phyloP scores from a whole-genome alignment of 2,797 vertebrate species.

The Stomatorhinus walkeri region DNA sequence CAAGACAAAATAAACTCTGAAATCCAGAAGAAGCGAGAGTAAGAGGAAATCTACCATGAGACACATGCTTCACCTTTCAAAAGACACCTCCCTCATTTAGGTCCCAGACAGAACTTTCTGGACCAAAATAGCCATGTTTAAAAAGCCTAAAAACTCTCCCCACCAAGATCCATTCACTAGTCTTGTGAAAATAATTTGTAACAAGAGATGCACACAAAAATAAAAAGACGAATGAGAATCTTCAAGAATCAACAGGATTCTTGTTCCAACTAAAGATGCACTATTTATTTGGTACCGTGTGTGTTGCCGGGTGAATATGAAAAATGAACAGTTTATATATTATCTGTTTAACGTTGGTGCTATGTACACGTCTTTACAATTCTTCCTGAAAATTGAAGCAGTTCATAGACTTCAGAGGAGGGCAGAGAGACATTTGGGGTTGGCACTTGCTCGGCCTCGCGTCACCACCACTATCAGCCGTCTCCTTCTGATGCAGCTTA shows the following conservation, averaged over 20 bases:
- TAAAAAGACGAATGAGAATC: conserved; percentile 58
- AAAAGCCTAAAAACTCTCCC: conserved; percentile 22
- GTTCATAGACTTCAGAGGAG: conserved; percentile 92
- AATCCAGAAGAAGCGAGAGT: conserved; percentile 39
- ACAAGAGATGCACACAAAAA: conserved; percentile 55
- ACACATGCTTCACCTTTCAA: conserved; percentile 39
- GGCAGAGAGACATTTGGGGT: conserved; percentile 60
- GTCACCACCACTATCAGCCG: conserved; percentile 81
- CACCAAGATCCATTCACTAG: conserved; percentile 56
- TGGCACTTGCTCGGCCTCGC: conserved; percentile 91
- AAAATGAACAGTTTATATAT: conserved; percentile 94
- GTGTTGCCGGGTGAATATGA: conserved; percentile 84
- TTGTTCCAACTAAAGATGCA: conserved; percentile 76
- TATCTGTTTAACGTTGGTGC: conserved; percentile 97
- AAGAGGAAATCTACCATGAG: conserved; percentile 32
- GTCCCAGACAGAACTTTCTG: not conserved
- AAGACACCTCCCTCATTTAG: conserved; percentile 28
- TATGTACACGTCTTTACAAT: conserved; percentile 99
- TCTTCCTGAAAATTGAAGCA: conserved; percentile 99
- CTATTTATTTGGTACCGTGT: conserved; percentile 91
- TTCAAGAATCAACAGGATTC: conserved; percentile 74
- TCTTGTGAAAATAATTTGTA: conserved; percentile 57
- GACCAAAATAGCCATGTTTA: conserved; percentile 37
- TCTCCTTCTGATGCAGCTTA: conserved; percentile 86
- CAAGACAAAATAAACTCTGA: conserved; percentile 17